Evolutionary conservation across 1,140 invertebrate genomes (phyloP).

Genomic region (Amphibalanus amphitrite): DNA sequence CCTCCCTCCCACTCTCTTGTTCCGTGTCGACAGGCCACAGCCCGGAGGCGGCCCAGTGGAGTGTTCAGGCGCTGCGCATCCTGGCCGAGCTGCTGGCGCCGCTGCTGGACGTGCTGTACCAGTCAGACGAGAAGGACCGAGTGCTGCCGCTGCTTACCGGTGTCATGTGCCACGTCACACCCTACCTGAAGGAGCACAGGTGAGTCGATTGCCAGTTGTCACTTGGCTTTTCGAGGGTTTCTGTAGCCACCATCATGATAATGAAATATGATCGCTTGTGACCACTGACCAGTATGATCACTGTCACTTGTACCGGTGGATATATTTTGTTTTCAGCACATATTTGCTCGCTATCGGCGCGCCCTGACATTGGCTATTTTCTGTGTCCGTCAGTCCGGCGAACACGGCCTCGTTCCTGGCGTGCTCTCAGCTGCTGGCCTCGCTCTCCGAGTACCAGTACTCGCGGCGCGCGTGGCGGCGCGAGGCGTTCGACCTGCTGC

Average conservation of each 20-base stretch:
- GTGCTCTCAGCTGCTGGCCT: slow-evolving; percentile 68
- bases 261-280: too few species aligned
- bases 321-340: too few species aligned
- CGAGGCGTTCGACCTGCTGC: slow-evolving; percentile 68
- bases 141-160: slow-evolving; percentile 53
- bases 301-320: too few species aligned
- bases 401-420: slow-evolving; percentile 73
- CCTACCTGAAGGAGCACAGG: slow-evolving; percentile 76
- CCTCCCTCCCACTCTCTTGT: too few species aligned
- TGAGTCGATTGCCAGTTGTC: too few species aligned
- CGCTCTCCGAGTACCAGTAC: slow-evolving; percentile 72
- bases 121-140: slow-evolving; percentile 84
- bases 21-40: too few species aligned
- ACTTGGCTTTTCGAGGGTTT: too few species aligned
- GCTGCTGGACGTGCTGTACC: slow-evolving; percentile 77
- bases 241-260: too few species aligned
- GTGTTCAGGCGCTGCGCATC: slow-evolving; percentile 47
- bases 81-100: slow-evolving; percentile 72
- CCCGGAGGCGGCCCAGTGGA: slow-evolving; percentile 34
- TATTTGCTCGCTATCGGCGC: too few species aligned
- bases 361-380: too few species aligned
- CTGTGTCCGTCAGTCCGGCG: slow-evolving; percentile 35
- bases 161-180: slow-evolving; percentile 74
- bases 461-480: slow-evolving; percentile 83
- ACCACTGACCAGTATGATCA: too few species aligned